These are phyloP conservation scores for Dinoponera quadriceps DNA, from an alignment of 1,140 invertebrate genomes.

Conservation along the genomic window DNA sequence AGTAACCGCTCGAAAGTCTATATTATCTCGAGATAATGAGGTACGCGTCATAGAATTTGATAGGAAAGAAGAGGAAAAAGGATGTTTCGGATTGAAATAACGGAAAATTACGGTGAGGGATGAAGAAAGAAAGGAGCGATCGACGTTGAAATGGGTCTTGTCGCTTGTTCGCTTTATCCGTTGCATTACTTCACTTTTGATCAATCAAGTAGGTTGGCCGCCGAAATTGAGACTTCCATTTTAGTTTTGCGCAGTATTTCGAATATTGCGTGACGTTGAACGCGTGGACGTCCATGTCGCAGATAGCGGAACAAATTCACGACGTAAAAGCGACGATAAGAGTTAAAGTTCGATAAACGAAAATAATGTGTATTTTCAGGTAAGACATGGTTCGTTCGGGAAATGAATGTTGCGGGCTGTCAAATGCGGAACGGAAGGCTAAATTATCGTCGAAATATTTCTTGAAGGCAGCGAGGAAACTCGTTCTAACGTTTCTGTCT, in stretches of 20 bases:
- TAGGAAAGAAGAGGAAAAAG: background rate
- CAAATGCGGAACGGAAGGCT: background rate
- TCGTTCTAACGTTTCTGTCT: background rate
- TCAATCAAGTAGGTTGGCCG: no score
- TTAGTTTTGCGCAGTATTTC: background rate
- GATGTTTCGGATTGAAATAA: background rate
- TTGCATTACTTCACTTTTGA: no score
- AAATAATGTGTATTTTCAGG: background rate
- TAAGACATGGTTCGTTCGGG: no score
- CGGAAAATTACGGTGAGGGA: no score
- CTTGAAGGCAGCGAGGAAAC: background rate
- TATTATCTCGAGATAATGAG: no score
- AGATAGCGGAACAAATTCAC: slow-evolving; percentile 6
- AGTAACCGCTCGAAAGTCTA: background rate
- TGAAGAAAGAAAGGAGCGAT: no score
- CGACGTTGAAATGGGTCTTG: no score
- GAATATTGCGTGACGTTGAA: background rate
- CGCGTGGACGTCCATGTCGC: background rate
- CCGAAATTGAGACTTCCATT: background rate
- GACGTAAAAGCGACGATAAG: background rate
- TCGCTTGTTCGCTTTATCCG: no score
- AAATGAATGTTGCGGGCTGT: background rate
- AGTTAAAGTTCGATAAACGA: background rate
- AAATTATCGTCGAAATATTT: background rate
- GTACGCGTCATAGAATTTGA: no score